These are phyloP conservation scores for Aethes cnicana DNA, from an alignment of 2,888 invertebrate species.

Conservation along the genomic window DNA sequence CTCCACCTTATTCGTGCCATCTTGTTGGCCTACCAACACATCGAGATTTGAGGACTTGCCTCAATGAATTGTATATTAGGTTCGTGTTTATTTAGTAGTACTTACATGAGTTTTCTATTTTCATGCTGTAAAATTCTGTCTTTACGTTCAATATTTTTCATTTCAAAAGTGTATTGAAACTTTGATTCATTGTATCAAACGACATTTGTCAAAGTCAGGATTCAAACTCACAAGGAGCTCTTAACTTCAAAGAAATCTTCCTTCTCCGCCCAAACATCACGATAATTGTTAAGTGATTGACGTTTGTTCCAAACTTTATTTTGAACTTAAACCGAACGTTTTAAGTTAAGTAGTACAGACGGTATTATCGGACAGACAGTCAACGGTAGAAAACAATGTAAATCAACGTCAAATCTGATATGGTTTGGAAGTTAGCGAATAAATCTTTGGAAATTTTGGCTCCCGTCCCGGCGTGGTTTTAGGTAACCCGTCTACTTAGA, in stretches of 20 bases:
- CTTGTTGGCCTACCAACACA: no score
- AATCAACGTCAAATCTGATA: conserved; percentile 46
- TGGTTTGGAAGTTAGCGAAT: conserved; percentile 39
- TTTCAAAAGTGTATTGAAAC: no score
- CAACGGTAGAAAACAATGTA: conserved; percentile 42
- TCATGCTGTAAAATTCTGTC: no score
- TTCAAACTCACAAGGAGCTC: not conserved
- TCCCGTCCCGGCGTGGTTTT: conserved; percentile 25
- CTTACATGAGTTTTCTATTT: no score
- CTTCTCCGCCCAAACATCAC: not conserved
- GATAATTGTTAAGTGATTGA: conserved; percentile 7
- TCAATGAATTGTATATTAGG: no score
- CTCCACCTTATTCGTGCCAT: no score
- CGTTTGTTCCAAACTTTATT: conserved; percentile 19
- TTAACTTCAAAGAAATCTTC: no score
- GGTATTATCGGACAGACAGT: conserved; percentile 37
- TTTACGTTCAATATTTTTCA: no score
- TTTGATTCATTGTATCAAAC: no score
- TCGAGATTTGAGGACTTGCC: no score
- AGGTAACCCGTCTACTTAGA: not conserved
- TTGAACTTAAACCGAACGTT: conserved; percentile 28
- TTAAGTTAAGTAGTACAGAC: conserved; percentile 31
- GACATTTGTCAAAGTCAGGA: no score
- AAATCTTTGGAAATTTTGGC: conserved; percentile 46
- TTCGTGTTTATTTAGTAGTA: no score